These are phyloP conservation scores for Apogon talboti DNA, from an alignment of 2,797 vertebrate species.

Conservation along the genomic window DNA sequence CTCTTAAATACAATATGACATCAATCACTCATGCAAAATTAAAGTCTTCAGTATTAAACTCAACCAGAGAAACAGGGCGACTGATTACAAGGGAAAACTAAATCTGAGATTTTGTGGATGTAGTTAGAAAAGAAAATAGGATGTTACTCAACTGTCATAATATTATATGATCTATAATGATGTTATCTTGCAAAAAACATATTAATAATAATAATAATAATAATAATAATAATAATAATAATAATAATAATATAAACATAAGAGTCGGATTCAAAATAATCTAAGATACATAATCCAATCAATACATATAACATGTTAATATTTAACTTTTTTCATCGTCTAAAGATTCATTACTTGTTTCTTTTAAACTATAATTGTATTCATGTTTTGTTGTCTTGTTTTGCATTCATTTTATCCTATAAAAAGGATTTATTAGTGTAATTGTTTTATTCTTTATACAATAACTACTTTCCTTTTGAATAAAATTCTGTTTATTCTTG, in stretches of 20 bases:
- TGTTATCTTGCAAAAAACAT: no score
- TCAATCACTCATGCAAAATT: constrained; percentile 20
- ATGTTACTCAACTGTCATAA: background rate
- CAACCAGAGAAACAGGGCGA: background rate
- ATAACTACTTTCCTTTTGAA: no score
- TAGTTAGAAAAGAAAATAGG: background rate
- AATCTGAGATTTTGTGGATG: background rate
- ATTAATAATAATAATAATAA: no score
- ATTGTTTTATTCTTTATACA: no score
- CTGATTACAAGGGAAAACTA: background rate
- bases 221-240: no score
- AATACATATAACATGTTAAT: no score
- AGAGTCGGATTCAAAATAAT: no score
- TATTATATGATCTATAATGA: background rate
- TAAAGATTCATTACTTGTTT: no score
- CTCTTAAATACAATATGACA: constrained; percentile 11
- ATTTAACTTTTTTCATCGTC: background rate
- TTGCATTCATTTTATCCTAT: no score
- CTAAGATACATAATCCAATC: no score
- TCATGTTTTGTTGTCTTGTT: background rate
- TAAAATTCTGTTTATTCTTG: no score
- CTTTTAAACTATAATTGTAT: background rate
- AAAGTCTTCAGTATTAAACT: background rate
- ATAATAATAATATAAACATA: background rate
- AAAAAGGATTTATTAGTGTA: no score